A percentile compares a stretch with the other conserved stretches of the same genome.
These are phyloP conservation scores for Sinella curviseta DNA, from an alignment of 1,140 invertebrate species.

Conservation along the genomic window DNA sequence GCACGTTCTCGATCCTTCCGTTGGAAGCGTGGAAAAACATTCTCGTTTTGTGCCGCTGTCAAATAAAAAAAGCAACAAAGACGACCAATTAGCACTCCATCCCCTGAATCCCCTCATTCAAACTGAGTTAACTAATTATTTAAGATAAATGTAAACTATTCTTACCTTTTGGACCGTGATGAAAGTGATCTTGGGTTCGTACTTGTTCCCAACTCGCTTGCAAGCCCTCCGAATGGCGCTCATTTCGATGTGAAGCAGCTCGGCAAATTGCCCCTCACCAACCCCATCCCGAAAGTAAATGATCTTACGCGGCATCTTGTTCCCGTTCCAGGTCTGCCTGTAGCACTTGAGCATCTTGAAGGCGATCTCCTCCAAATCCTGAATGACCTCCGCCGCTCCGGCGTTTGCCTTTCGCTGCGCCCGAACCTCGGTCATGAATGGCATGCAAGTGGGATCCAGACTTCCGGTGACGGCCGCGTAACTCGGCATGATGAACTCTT, in stretches of 20 bases:
- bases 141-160: no score
- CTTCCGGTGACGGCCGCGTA: slow-evolving; percentile 46
- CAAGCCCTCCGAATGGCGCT: background rate
- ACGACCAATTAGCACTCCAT: background rate
- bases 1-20: slow-evolving; percentile 71
- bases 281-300: no score
- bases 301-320: slow-evolving; percentile 57
- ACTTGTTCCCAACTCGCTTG: background rate
- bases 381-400: slow-evolving; percentile 50
- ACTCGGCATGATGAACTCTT: slow-evolving; percentile 19
- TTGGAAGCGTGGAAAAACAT: background rate
- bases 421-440: slow-evolving; percentile 43
- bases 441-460: slow-evolving; percentile 39
- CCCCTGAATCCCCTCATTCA: background rate
- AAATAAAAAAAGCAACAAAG: background rate
- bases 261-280: slow-evolving; percentile 57
- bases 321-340: slow-evolving; percentile 30
- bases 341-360: slow-evolving; percentile 49
- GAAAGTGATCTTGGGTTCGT: slow-evolving; percentile 4
- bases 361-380: slow-evolving; percentile 49
- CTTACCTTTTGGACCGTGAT: slow-evolving; percentile 13
- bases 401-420: slow-evolving; percentile 40
- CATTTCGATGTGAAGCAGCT: slow-evolving; percentile 45
- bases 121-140: background rate
- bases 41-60: slow-evolving; percentile 3